Base-by-base conservation (phyloP, 1,140 invertebrate genomes). In the Drosophila nebulosa region DNA sequence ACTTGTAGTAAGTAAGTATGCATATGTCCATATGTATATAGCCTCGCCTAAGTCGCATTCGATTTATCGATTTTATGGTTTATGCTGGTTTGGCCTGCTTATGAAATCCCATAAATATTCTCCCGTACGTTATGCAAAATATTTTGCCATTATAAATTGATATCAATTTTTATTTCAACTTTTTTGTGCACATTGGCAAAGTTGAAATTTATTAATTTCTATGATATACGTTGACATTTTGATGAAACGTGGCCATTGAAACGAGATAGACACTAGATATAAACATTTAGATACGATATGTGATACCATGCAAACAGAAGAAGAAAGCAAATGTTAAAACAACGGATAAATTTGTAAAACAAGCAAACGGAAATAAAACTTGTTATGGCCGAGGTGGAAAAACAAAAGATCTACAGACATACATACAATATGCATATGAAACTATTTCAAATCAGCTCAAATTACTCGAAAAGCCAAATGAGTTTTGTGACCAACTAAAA, bases 201-300 rank as follows among this genome's bases (percentile, higher is more conserved):
- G 80, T 52, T 74, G 24, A 85, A 86, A 86, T 86, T 88, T 81
- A 86, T 86, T 81, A 79, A 86, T 88, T 86, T 86, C 78, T 81
- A 88, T 78, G 83, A 86, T 86, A 88, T 81, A 85, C 61, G 80
- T 58, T 85, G 80, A 85, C 83, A 81, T 78, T 78, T 86, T 86
- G 83, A 86, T 86, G 83, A 88, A 86, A 88, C 78, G 70, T 88
- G 81, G 78, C 83, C 81, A 86, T 88, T 75, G 81, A 88, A 72
- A 67, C 74, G 70, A 88, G 81, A 88, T 88, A 88, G 86, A 74
- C 83, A 71, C 69, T 77, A 81, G 78, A 78, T 80, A 86, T 86
- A 46, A 35, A 4, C 24, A 42, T 42, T 0, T 46, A 10, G 16
- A 46, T 46, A 10, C 27, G 21, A 60, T 57, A 64, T 62, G 69